Evolutionary conservation across 37 sponge, comb jelly and placozoan species (phyloP), one percentile per base, ranked within the genome.

Genomic region (Chondrosia reniformis): DNA sequence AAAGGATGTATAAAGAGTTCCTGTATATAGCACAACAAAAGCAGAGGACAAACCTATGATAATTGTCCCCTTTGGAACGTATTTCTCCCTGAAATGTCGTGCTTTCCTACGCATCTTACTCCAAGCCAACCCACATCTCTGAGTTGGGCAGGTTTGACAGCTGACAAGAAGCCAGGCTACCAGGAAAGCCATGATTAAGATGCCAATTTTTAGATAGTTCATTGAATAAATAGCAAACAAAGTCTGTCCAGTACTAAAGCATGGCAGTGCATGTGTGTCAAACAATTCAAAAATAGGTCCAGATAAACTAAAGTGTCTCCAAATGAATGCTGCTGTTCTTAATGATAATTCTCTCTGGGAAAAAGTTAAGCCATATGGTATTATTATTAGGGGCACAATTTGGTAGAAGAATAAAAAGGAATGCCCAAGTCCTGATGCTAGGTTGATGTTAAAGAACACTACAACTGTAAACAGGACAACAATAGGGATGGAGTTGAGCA

Each of bases 391-490:
- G 7, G 61, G 9, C 8, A 13, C 61, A 59, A 25, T 30, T 30
- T 59, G 61, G 61, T 59, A 59, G 22, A 59, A 59, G 61, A 59
- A 59, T 25, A 59, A 25, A 59, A 59, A 59, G 61, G 61, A 59
- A 30, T 59, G 61, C 6, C 28, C 28, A 19, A 30, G 61, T 19
- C 61, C 61, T 13, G 61, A 59, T 7, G 61, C 61, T 7, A 59
- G 61, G 28, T 59, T 59, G 61, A 59, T 59, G 61, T 59, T 59
- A 13, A 59, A 59, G 72, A 69, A 69, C 44, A 37, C 36, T 3
- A 69, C 4, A 44, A 69, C 4, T 30, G n/a, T 25, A 13, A 59
- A 13, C 6, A 19, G 28, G 22, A 69, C 21, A 44, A 69, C 24
- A 1, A 69, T n/a, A n/a, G 58, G 58, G 27, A 56, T 6, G 9